Evolutionary conservation across 2,113 vertebrate species (phyloP).

Genomic region (Fulmarus glacialis): DNA sequence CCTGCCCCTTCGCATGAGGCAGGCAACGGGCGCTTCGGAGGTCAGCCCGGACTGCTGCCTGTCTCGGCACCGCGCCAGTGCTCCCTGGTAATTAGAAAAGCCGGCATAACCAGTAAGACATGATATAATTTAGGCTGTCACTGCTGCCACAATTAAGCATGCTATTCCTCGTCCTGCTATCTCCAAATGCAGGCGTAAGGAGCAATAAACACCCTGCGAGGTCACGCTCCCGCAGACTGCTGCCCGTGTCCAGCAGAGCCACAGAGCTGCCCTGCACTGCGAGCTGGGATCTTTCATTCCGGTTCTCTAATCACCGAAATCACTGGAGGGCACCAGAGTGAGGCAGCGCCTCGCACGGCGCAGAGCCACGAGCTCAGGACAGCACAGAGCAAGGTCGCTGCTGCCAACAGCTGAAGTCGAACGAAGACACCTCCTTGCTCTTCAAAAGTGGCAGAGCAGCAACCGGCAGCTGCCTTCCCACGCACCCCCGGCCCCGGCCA

Average conservation of each 20-base stretch:
- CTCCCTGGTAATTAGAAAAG: neutral
- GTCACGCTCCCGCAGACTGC: constrained; percentile 23
- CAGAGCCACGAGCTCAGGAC: neutral
- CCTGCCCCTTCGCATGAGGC: neutral
- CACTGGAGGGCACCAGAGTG: constrained; percentile 11
- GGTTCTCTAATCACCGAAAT: neutral
- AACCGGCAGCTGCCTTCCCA: neutral
- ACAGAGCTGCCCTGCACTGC: neutral
- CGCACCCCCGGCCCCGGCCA: neutral
- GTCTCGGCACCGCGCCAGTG: neutral
- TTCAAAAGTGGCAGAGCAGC: neutral
- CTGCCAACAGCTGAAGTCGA: neutral
- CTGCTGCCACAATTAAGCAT: constrained; percentile 39
- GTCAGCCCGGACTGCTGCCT: neutral
- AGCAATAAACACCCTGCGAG: constrained; percentile 11
- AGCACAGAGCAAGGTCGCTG: constrained; percentile 15
- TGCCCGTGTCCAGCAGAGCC: constrained; percentile 47
- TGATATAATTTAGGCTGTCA: constrained; percentile 25
- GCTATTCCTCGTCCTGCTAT: neutral
- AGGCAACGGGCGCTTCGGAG: neutral
- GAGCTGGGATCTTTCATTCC: neutral
- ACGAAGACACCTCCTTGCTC: neutral
- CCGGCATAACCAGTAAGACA: neutral
- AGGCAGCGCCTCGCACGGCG: neutral
- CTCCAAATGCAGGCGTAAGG: neutral